Base-by-base conservation (phyloP, 2,113 vertebrate genomes). In the Callospermophilus lateralis region DNA sequence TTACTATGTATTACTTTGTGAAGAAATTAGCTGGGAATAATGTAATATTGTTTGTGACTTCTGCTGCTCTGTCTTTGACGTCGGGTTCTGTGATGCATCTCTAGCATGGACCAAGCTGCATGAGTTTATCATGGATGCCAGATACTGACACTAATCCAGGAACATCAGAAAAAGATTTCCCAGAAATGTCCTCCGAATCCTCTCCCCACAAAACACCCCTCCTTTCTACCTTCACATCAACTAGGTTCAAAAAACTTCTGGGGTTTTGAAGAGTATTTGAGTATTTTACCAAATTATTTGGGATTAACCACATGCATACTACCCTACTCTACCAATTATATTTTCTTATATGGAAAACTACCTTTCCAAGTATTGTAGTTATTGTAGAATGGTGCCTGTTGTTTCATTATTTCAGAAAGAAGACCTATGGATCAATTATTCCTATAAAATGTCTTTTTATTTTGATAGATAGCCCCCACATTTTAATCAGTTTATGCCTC, bases 401-500 rank as follows among this genome's bases (percentile, higher is more conserved):
- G 30, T 92, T 95, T 92, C 48, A 28, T 83, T 92, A 77, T 91
- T 93, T 20, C 39, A n/a, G 15, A 70, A 70, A 91, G 7, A 72
- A 32, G 15, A 58, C 3, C 30, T 51, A 22, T 85, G 51, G 2
- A 28, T 85, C 34, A 83, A 17, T 81, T 84, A 76, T 34, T 73
- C 39, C 74, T 89, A 70, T 58, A 80, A 77, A 61, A 84, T 80
- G 13, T 70, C 13, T 67, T 76, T 42, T 94, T 45, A 55, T 95
- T 80, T 94, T 48, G 34, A 19, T 74, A 93, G 32, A 10, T 37
- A 84, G 0, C 2, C 30, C 22, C 58, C 37, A 90, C 51, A 1
- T 37, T 84, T 88, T 94, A 77, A 84, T 30, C 61, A 2, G 48
- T 28, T 72, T 86, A 84, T 89, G 53, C 28, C 8, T 81, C 9